These are phyloP conservation scores for Hydrotaea diabolus DNA, from an alignment of 2,888 invertebrate genomes.

Conservation along the genomic window DNA sequence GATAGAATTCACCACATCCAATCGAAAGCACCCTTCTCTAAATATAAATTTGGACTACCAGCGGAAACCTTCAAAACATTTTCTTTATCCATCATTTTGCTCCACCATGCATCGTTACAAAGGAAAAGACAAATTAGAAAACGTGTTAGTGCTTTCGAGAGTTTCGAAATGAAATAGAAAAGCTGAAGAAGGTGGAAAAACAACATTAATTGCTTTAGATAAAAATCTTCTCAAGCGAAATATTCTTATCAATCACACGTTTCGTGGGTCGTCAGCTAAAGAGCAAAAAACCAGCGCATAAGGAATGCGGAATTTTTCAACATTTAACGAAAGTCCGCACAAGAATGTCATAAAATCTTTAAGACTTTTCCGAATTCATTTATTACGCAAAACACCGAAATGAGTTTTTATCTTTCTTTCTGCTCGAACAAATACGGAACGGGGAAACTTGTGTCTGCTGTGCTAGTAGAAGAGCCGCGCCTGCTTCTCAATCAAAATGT, in stretches of 20 bases:
- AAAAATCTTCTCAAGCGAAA: constrained; percentile 40
- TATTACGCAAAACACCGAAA: not conserved
- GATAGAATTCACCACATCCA: too few relatives aligned
- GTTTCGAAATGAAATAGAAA: not conserved
- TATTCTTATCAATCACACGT: constrained; percentile 42
- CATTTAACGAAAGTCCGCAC: not conserved
- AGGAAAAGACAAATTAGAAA: constrained; percentile 55
- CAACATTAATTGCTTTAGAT: constrained; percentile 57
- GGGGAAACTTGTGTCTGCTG: not conserved
- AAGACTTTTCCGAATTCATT: not conserved
- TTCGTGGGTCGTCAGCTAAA: not conserved
- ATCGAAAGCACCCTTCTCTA: too few relatives aligned
- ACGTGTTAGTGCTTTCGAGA: constrained; percentile 44
- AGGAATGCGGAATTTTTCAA: not conserved
- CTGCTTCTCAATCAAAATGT: not conserved
- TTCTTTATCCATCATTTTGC: not conserved
- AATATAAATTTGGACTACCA: too few relatives aligned
- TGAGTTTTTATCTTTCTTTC: not conserved
- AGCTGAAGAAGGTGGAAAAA: not conserved
- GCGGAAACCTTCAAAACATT: too few relatives aligned
- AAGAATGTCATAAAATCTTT: constrained; percentile 12
- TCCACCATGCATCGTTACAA: not conserved
- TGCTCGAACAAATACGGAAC: not conserved
- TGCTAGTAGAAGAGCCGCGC: not conserved
- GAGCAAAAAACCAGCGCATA: not conserved